Evolutionary conservation across 2,888 invertebrate genomes (phyloP).

Genomic region (Azorinus chamasolen): DNA sequence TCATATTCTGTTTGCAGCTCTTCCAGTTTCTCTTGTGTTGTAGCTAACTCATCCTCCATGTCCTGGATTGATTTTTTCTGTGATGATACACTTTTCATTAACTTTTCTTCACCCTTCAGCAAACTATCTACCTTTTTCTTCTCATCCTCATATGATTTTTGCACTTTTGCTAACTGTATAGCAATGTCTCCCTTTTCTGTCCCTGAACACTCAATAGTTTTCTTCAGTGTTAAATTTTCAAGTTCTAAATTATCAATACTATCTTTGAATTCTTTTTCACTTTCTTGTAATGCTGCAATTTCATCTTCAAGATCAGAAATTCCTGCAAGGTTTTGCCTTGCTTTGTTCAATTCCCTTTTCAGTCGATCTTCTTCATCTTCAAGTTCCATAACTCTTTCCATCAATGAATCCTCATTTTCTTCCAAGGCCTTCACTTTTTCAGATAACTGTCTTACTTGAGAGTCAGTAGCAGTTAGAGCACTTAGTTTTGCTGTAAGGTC

Average conservation of each 20-base stretch:
- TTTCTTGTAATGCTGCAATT: constrained; percentile 59
- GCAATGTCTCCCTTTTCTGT: constrained; percentile 62
- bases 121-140: constrained; percentile 68
- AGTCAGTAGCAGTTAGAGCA: constrained; percentile 66
- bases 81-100: constrained; percentile 65
- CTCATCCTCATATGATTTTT: constrained; percentile 66
- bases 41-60: constrained; percentile 68
- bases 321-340: constrained; percentile 49
- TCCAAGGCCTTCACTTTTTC: constrained; percentile 80
- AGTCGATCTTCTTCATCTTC: constrained; percentile 73
- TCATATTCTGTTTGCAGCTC: constrained; percentile 77
- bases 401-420: constrained; percentile 79
- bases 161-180: constrained; percentile 45
- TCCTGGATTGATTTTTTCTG: constrained; percentile 66
- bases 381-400: constrained; percentile 81
- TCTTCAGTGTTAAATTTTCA: constrained; percentile 51
- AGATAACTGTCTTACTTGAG: constrained; percentile 70
- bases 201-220: constrained; percentile 34
- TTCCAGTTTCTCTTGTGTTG: constrained; percentile 72
- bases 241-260: constrained; percentile 57
- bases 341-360: constrained; percentile 65
- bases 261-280: constrained; percentile 55
- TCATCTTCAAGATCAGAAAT: constrained; percentile 62
- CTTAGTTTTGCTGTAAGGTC: constrained; percentile 63
- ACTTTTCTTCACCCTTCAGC: constrained; percentile 66